Base-by-base conservation (phyloP, 2,888 invertebrate genomes). In the Meliscaeva auricollis region DNA sequence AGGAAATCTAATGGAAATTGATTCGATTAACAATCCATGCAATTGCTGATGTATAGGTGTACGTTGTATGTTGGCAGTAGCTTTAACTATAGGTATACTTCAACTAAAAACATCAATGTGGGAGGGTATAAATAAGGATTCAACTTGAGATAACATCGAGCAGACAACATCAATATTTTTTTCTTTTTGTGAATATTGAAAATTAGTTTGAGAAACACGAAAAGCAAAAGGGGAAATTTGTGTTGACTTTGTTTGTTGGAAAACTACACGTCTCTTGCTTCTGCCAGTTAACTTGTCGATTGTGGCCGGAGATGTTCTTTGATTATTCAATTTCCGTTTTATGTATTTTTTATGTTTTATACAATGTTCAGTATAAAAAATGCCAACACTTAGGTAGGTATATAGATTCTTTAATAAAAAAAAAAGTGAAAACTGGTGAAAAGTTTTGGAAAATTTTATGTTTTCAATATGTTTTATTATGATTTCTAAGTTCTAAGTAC, bases 1-100 rank as follows among this genome's bases (percentile, higher is more conserved):
- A 73, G 50, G 58, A 79, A 68, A 73, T 73, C 22, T 79, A 79
- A 79, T 79, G 73, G 66, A 79, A 79, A 73, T 68, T 52, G 66
- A 79, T 79, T 79, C 30, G 66, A 73, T 79, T 79, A 68, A 73
- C 68, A 73, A 66, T 66, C 73, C 15, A 58, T 73, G 66, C 50
- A 46, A 66, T 68, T 38, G 60, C 58, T 60, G 58, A 66, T 58
- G 50, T 50, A 17, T 54, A 17, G 15, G 11, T 6, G 15, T 8
- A 1, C 9, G 26, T 3, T 6, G n/a, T 17, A 17, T 9, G 1
- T 46, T 9, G 9, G 17, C 17, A 1, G 46, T 46, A 9, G 46
- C 17, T 46, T 17, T 5, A 46, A 1, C 6, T 46, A 3, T 17
- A 26, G 26, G 26, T 26, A 26, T 11, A 35, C 11, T 4, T 48